phyloP scores from a whole-genome alignment of 2,888 invertebrate genomes.

The Allolobophora icterica region DNA sequence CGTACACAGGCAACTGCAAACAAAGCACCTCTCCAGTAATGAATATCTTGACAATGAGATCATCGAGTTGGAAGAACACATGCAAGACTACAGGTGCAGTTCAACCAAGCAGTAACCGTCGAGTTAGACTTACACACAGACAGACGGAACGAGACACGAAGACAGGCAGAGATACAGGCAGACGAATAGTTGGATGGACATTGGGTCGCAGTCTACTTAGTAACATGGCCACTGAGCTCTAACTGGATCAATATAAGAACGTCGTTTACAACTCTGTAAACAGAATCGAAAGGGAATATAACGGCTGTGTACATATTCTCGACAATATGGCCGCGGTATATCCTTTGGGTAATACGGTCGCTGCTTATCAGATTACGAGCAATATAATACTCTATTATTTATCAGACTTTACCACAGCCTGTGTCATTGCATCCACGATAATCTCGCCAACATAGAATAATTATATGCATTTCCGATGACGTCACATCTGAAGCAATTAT shows the following conservation, averaged over 20 bases:
- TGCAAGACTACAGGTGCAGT: background rate
- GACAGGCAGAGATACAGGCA: background rate
- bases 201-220: background rate
- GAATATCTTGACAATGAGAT: background rate
- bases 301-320: slow-evolving; percentile 1
- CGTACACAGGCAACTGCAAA: background rate
- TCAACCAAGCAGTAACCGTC: background rate
- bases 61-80: background rate
- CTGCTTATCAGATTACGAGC: background rate
- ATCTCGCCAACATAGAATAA: background rate
- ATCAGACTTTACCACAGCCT: no score
- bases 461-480: background rate
- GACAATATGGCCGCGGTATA: background rate
- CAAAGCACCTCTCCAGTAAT: background rate
- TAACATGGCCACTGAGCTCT: background rate
- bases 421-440: background rate
- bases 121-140: background rate
- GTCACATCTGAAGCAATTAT: background rate
- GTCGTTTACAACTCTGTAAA: background rate
- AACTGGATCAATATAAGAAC: background rate
- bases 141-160: no score
- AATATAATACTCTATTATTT: background rate
- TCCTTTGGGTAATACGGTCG: background rate
- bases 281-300: background rate
- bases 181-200: background rate